These are phyloP conservation scores for Micrastur ruficollis DNA, from an alignment of 2,797 vertebrate species.

Conservation along the genomic window DNA sequence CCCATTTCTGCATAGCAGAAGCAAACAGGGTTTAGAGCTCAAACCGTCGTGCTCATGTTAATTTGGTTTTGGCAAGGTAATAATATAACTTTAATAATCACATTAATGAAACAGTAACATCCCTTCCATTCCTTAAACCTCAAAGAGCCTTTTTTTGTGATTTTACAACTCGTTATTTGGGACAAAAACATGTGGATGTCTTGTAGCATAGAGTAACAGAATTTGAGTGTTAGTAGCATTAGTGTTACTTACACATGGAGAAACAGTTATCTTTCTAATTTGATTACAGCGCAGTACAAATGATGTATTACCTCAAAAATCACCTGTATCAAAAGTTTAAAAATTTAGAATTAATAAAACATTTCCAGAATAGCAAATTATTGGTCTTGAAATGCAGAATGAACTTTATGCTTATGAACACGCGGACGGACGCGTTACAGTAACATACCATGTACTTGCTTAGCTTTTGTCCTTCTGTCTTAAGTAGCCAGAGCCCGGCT, in stretches of 20 bases:
- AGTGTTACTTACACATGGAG: conserved; percentile 40
- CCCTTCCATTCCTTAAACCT: neutral
- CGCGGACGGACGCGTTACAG: neutral
- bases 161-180: neutral
- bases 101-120: conserved; percentile 7
- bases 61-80: conserved; percentile 65
- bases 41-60: conserved; percentile 42
- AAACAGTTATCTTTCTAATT: conserved; percentile 20
- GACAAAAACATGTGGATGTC: neutral
- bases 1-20: conserved; percentile 81
- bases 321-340: conserved; percentile 70
- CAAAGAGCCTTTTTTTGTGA: neutral
- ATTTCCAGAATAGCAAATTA: conserved; percentile 20
- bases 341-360: conserved; percentile 62
- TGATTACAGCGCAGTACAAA: conserved; percentile 57
- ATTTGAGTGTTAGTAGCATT: conserved; percentile 27
- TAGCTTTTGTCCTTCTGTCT: neutral
- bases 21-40: conserved; percentile 60
- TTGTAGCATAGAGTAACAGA: neutral
- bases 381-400: neutral
- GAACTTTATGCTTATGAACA: neutral
- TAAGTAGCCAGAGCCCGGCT: neutral
- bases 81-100: neutral
- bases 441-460: neutral
- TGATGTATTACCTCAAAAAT: conserved; percentile 42